Base-by-base conservation (phyloP, 2,113 vertebrate species). In the Todiramphus chloris region DNA sequence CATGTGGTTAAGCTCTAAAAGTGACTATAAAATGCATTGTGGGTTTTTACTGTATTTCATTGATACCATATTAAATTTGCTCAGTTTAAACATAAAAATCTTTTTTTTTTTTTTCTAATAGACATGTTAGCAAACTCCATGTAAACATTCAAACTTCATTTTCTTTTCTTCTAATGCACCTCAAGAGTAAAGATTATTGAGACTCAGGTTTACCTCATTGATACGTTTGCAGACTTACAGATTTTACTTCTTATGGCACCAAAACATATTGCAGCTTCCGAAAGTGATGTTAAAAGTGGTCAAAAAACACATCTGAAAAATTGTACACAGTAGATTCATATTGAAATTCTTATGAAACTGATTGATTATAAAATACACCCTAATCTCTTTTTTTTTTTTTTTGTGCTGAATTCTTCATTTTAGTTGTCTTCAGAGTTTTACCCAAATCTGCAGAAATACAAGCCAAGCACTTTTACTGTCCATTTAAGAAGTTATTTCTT, bases 1-100 rank as follows among this genome's bases (percentile, higher is more conserved):
- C 92, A 96, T 90, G 90, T 93, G 90, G 60, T 78, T 92, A 43
- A 90, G 25, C 51, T 95, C 64, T 95, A 59, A 92, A 88, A 81
- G 33, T 87, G 39, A 50, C 86, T 79, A 81, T 95, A 95, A 96
- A 96, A 93, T 78, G 72, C 68, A 87, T 18, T 90, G 64, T 68
- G 86, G 6, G 13, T 35, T 92, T 94, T 95, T 83, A 81, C 35
- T 83, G 44, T 82, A 23, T 93, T 90, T 87, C 64, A 72, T 30
- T 81, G 73, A 70, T 78, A 68, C 79, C 30, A 44, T 72, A 59
- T 68, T 75, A 68, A 56, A 81, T 86, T 90, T 92, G 2, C 25
- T 51, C n/a, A 72, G n/a, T 11, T 81, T 90, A 56, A 12, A 86
- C 10, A 4, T 75, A 48, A 90, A 83, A 76, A 27, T 0, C 0